Base-by-base conservation (phyloP, 2,113 vertebrate species). In the Oxyruncus cristatus region DNA sequence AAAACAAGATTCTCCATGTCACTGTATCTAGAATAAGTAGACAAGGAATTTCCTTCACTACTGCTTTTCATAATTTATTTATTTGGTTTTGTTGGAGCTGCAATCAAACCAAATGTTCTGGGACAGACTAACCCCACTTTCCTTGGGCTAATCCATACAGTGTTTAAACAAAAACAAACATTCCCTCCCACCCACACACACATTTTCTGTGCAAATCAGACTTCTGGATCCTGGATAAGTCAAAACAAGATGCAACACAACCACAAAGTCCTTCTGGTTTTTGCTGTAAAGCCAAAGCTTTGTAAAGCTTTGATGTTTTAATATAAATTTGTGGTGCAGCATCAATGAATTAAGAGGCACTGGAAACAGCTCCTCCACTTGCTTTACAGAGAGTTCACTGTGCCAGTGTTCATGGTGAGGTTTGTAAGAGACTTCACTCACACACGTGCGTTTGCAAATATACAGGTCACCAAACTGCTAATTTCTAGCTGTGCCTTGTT, bases 381-480 rank as follows among this genome's bases (percentile, higher is more conserved):
- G 6, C 3, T 55, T 82, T 73, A 42, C 14, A 22, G 2, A 22
- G 26, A 50, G 14, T 27, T 75, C 6, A 26, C 33, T 72, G 49
- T 39, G 18, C 12, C 26, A 68, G 3, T 8, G 22, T 14, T 55
- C 28, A 14, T 49, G 12, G 6, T 19, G 56, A 90, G 46, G 79
- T 85, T 44, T 86, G 39, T 41, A 71, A 14, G 24, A 55, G 5
- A 5, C 6, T 73, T 85, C 46, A 76, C 11, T 70, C 21, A 49
- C 35, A 63, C 0, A 0, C 5, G 9, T 6, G 35, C 2, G 4
- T 62, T 56, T 77, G 30, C 6, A 82, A 81, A 63, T 18, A 50
- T 3, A 6, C 9, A 68, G 23, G 22, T 73, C 59, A 32, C 15
- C 47, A 66, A 46, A 70, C 10, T 2, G 8, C 11, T 41, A 24